Base-by-base conservation (phyloP, 2,888 invertebrate species). In the Andrena trimmerana region DNA sequence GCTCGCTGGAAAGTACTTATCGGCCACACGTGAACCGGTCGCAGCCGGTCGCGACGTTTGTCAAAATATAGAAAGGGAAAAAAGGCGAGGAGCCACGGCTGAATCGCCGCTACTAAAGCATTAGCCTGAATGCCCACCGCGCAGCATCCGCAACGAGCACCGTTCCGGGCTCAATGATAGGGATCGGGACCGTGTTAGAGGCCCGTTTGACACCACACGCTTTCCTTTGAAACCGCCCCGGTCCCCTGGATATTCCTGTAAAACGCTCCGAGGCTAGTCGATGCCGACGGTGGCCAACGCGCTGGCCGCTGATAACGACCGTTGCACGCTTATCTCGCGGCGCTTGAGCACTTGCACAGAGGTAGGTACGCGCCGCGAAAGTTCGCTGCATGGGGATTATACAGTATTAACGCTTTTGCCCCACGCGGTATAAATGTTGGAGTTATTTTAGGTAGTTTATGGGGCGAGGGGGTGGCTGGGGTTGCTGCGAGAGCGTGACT, bases 171-270 rank as follows among this genome's bases (percentile, higher is more conserved):
- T 75, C 66, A 73, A 80, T 67, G 75, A 82, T 24, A 67, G 50
- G 50, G 0, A 71, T 52, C 42, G n/a, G 24, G 36, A 70, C 48
- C 54, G 27, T 36, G 59, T 63, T 54, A 60, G 29, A 52, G 63
- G 72, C 63, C 65, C 72, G 72, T 70, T 76, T 69, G 54, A 77
- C 52, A 78, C 60, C 31, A 73, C 70, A 70, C 65, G 42, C 72
- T 36, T 1, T n/a, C 68, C 73, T 78, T 78, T 78, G 65, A 78
- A 78, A 78, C 20, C 29, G 31, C 31, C 50, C 29, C 2, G 8
- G 50, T 52, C 2, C 42, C 54, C 5, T 27, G 42, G 57, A n/a
- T 10, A 7, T 24, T 27, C 27, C 29, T 52, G 54, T 20, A 24
- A 27, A 66, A 66, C 50, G 29, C 29, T 50, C 54, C 16, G 54